Evolutionary conservation across 2,113 vertebrate species (phyloP), one percentile per base, ranked within the genome.

Genomic region (Fukomys damarensis): DNA sequence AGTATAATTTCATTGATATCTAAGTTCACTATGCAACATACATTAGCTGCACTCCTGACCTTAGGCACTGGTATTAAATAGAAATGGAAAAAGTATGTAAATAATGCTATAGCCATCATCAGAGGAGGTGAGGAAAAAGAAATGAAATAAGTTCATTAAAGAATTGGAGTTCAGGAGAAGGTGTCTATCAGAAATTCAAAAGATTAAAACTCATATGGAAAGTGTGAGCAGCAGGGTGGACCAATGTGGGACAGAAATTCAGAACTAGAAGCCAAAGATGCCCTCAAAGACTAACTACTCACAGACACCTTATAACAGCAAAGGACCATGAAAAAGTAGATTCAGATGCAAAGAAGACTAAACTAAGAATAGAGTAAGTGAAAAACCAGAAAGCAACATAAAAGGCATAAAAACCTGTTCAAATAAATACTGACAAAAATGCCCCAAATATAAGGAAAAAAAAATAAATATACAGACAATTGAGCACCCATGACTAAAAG

Each of bases 111-210:
- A 35, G 58, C 84, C 52, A 91, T 93, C n/a, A 49, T 66, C 20
- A 79, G 19, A 80, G 41, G 86, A 86, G 79, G 7, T 89, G 84
- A 95, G 56, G 5, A 97, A 94, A 87, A 85, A 74, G 70, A 22
- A 46, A 84, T 59, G 85, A 97, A 86, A 86, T 80, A 43, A n/a
- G 1, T 38, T 70, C 66, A n/a, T 19, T 35, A 38, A 70, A 70
- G 17, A 35, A n/a, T n/a, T 68, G n/a, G 19, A 70, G n/a, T n/a
- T 16, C 66, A 38, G 7, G 66, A 70, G 38, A n/a, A 38, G 17
- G 6, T n/a, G n/a, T 70, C 35, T 38, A 38, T 70, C 16, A 70
- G 66, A 35, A n/a, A 49, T 38, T 35, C 19, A 70, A 35, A 35
- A 70, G n/a, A 38, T 70, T 70, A 70, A 70, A 8, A 70, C 9